A percentile compares a stretch with the other conserved stretches of the same genome.
These are phyloP conservation scores for Pyrgus malvae DNA, from an alignment of 2,888 invertebrate species.

Conservation along the genomic window DNA sequence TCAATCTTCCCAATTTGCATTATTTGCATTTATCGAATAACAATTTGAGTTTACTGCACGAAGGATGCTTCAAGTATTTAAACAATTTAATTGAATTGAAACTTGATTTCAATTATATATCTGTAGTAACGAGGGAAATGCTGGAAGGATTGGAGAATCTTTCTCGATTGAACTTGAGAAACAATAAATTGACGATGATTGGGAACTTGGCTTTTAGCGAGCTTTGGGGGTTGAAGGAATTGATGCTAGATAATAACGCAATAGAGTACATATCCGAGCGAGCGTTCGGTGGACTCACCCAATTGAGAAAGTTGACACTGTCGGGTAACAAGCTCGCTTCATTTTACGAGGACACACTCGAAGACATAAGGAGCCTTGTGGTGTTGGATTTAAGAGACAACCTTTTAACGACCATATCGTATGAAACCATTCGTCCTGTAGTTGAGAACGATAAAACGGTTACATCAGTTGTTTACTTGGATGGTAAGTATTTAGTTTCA, in stretches of 20 bases:
- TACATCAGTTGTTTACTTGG: conserved; percentile 87
- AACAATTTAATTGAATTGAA: conserved; percentile 89
- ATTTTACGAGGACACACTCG: conserved; percentile 87
- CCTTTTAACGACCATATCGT: conserved; percentile 87
- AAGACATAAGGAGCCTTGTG: conserved; percentile 85
- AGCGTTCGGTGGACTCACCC: conserved; percentile 88
- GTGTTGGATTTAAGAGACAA: conserved; percentile 90
- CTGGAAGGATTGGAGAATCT: conserved; percentile 88
- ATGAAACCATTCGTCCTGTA: conserved; percentile 88
- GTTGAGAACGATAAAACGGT: conserved; percentile 87
- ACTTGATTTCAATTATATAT: conserved; percentile 88
- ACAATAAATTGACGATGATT: conserved; percentile 88
- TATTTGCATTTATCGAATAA: conserved; percentile 92
- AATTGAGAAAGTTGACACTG: conserved; percentile 86
- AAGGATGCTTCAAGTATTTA: conserved; percentile 90
- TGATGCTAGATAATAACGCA: conserved; percentile 86
- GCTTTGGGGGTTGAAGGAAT: conserved; percentile 86
- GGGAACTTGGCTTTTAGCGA: conserved; percentile 91
- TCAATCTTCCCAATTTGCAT: conserved; percentile 86
- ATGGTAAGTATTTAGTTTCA: conserved; percentile 84
- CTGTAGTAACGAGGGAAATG: conserved; percentile 88
- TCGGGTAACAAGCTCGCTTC: conserved; percentile 87
- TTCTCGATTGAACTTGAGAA: conserved; percentile 86
- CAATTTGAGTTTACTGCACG: conserved; percentile 91
- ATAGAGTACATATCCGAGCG: conserved; percentile 88